phyloP scores from a whole-genome alignment of 92 coral and sea anemone species.

The Diadumene lineata region DNA sequence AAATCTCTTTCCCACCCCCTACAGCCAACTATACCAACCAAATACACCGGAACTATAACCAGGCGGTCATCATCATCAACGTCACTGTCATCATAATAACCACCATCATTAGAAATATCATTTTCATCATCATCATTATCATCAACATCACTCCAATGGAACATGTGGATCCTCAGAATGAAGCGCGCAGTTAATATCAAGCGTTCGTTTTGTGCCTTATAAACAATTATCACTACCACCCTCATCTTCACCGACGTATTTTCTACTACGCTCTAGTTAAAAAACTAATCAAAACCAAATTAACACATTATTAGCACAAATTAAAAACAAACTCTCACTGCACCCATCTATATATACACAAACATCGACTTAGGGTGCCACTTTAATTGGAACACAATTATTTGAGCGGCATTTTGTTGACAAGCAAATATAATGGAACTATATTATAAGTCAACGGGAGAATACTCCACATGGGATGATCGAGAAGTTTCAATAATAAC shows the following conservation, averaged over 20 bases:
- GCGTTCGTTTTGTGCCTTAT: no score
- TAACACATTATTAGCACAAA: no score
- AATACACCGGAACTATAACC: no score
- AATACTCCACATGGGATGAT: neutral
- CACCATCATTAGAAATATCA: neutral
- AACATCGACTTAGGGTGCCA: neutral
- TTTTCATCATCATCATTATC: neutral
- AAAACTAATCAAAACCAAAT: no score
- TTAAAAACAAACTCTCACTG: neutral
- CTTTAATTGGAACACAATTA: neutral
- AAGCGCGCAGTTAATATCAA: no score
- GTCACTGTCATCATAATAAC: neutral
- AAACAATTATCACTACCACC: neutral
- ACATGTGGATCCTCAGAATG: no score
- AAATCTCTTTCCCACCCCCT: no score
- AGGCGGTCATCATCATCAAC: neutral
- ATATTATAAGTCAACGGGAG: neutral
- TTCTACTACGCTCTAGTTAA: no score
- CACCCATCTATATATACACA: neutral
- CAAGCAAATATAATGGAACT: neutral
- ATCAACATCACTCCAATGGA: neutral
- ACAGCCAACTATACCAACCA: no score
- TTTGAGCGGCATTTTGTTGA: neutral
- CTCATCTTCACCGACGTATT: neutral
- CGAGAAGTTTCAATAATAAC: neutral